Percentiles rank a stretch among this genome's conserved stretches.
These are phyloP conservation scores for Brenthis hecate DNA, from an alignment of 2,888 invertebrate genomes.

Conservation along the genomic window DNA sequence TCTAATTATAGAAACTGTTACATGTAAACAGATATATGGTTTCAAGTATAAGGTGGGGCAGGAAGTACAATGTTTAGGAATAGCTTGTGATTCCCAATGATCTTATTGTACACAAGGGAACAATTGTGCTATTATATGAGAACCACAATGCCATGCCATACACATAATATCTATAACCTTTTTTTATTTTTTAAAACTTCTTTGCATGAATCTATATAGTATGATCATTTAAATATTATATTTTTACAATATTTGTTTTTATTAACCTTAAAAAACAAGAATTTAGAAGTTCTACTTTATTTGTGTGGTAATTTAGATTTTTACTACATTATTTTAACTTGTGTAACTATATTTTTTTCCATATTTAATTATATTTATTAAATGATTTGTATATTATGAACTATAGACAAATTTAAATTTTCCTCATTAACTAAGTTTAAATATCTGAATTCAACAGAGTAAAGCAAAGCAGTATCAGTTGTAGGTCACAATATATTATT, in stretches of 20 bases:
- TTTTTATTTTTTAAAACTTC: no score
- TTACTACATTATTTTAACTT: no score
- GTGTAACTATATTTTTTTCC: no score
- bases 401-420: background rate
- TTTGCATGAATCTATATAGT: no score
- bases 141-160: constrained; percentile 54
- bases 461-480: constrained; percentile 1
- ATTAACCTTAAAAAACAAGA: no score
- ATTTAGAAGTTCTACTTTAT: no score
- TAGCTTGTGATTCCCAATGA: constrained; percentile 46
- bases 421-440: background rate
- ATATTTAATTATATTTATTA: no score
- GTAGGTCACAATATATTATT: background rate
- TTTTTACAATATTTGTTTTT: no score
- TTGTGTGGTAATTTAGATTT: no score
- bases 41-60: constrained; percentile 50
- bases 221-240: no score
- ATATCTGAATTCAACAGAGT: background rate
- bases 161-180: background rate
- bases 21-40: constrained; percentile 27
- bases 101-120: constrained; percentile 51
- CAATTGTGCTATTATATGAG: constrained; percentile 57
- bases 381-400: no score
- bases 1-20: constrained; percentile 27
- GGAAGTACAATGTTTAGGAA: constrained; percentile 56